Evolutionary conservation across 2,113 vertebrate species (phyloP).

Genomic region (Polyodon spathula): DNA sequence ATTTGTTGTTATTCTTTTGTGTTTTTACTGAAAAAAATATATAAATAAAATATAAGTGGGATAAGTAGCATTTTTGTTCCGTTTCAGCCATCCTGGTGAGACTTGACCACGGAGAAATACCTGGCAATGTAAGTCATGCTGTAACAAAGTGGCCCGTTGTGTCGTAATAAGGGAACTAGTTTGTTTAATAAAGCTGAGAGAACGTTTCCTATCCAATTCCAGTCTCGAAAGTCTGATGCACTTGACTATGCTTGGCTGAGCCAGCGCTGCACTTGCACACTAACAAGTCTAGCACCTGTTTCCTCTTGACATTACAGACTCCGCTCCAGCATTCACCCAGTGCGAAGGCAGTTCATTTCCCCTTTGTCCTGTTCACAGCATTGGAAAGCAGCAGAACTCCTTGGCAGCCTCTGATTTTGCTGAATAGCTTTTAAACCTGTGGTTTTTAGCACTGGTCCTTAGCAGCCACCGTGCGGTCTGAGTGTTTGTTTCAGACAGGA

Average conservation of each 20-base stretch:
- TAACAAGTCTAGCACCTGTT: constrained; percentile 3
- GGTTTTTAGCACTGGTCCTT: too few relatives aligned
- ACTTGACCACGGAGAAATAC: too few relatives aligned
- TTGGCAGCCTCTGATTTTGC: not conserved
- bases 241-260: not conserved
- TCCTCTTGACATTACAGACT: not conserved
- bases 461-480: too few relatives aligned
- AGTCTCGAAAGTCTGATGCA: not conserved
- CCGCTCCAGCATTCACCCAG: not conserved
- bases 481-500: too few relatives aligned
- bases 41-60: too few relatives aligned
- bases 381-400: not conserved
- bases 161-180: not conserved
- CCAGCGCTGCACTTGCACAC: not conserved
- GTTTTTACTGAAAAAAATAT: too few relatives aligned
- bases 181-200: not conserved
- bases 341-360: not conserved
- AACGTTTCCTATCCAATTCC: not conserved
- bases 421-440: too few relatives aligned
- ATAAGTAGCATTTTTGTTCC: too few relatives aligned
- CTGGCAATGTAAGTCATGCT: too few relatives aligned
- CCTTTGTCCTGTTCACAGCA: not conserved
- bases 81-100: too few relatives aligned
- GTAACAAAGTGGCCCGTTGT: too few relatives aligned
- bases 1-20: too few relatives aligned